Percentiles rank a stretch among this genome's conserved stretches.
Evolutionary conservation across 1,140 invertebrate species (phyloP).

Genomic region (Uloborus diversus): DNA sequence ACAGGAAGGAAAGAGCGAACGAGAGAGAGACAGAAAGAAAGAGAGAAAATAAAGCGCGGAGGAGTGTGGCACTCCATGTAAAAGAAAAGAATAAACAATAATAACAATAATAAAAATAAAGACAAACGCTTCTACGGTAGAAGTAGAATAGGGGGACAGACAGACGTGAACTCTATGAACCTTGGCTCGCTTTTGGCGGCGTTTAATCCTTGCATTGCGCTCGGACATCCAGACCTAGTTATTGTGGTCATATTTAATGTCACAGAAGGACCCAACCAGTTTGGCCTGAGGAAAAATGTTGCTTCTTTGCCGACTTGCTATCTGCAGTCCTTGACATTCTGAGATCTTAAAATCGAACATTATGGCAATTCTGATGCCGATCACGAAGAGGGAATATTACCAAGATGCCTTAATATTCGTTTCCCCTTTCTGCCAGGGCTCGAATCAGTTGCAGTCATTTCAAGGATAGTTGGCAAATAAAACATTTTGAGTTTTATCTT

Average conservation of each 20-base stretch:
- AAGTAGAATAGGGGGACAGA: conserved; percentile 41
- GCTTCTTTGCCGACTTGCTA: background rate
- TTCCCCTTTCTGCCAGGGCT: too few relatives aligned
- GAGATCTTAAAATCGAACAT: too few relatives aligned
- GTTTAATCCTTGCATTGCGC: conserved; percentile 3
- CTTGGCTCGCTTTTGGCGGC: conserved; percentile 21
- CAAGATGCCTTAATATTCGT: too few relatives aligned
- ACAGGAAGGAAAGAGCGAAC: conserved; percentile 49
- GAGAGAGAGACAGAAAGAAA: conserved; percentile 44
- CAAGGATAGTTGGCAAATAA: too few relatives aligned
- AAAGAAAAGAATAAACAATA: conserved; percentile 54
- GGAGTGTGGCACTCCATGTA: conserved; percentile 38
- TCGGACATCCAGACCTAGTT: conserved; percentile 33
- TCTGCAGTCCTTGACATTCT: conserved; percentile 8
- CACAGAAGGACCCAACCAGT: conserved; percentile 28
- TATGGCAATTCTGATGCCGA: too few relatives aligned
- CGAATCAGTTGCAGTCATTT: too few relatives aligned
- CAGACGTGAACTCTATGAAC: conserved; percentile 44
- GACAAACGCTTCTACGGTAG: conserved; percentile 18
- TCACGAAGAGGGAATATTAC: too few relatives aligned
- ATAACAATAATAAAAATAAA: conserved; percentile 24
- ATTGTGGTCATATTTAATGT: conserved; percentile 18
- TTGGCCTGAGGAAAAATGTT: background rate
- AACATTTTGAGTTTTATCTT: too few relatives aligned
- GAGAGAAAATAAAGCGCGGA: conserved; percentile 38